These are phyloP conservation scores for Picathartes gymnocephalus DNA, from an alignment of 2,113 vertebrate genomes.

Conservation along the genomic window DNA sequence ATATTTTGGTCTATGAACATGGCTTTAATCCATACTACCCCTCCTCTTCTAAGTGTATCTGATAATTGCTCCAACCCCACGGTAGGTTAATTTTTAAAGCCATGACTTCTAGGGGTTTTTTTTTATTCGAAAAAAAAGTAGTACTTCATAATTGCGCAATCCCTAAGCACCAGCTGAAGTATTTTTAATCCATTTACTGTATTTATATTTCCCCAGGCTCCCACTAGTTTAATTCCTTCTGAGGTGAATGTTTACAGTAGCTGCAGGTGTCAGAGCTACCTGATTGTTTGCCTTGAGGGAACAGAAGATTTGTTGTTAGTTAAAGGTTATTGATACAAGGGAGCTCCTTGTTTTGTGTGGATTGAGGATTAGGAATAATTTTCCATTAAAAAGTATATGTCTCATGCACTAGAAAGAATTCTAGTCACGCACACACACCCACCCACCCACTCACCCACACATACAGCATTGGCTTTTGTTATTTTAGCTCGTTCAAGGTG, in stretches of 20 bases:
- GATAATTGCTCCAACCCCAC: neutral
- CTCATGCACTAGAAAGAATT: neutral
- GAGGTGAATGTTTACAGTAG: neutral
- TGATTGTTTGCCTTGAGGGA: neutral
- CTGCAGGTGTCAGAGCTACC: neutral
- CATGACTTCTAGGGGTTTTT: fast-evolving
- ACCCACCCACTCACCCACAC: too few relatives aligned
- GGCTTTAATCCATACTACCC: neutral
- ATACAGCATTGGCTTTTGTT: neutral
- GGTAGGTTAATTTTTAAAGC: neutral
- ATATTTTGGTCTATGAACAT: neutral
- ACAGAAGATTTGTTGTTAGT: neutral
- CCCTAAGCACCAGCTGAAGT: neutral
- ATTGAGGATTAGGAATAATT: neutral
- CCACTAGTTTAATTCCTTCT: neutral
- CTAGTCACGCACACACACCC: neutral
- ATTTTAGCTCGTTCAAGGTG: neutral
- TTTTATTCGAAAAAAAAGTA: neutral
- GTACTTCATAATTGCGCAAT: neutral
- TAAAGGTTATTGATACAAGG: neutral
- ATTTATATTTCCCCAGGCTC: neutral
- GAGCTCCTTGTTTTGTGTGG: neutral
- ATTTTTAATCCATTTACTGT: neutral
- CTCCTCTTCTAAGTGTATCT: neutral
- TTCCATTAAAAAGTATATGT: neutral